phyloP scores from a whole-genome alignment of 2,797 vertebrate species.

The Chrysocyon brachyurus region DNA sequence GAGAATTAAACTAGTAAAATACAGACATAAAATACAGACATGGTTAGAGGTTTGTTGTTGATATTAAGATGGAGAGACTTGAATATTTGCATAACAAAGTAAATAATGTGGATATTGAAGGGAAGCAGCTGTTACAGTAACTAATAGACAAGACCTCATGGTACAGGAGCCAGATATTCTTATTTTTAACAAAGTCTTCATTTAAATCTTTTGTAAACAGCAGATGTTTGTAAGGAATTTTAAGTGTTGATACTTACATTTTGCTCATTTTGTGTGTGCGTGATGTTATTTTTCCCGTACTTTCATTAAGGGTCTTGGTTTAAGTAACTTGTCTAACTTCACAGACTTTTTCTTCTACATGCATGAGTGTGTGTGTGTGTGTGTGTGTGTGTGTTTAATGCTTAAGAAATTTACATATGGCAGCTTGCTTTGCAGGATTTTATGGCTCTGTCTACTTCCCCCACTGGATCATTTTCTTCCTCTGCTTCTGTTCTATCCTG shows the following conservation, averaged over 20 bases:
- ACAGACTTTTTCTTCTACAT: not conserved
- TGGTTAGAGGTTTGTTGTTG: not conserved
- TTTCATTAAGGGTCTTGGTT: not conserved
- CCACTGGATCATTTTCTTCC: not conserved
- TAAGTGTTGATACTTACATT: not conserved
- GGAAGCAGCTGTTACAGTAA: not conserved
- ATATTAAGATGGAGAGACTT: not conserved
- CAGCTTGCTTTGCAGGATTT: not conserved
- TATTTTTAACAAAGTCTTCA: not conserved
- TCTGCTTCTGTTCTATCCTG: not conserved
- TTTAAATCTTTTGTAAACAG: not conserved
- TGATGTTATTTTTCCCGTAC: not conserved
- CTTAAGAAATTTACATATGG: not conserved
- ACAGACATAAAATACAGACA: not conserved
- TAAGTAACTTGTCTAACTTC: not conserved
- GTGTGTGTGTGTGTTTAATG: not conserved
- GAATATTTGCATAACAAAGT: not conserved
- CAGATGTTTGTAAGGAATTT: not conserved
- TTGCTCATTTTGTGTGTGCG: not conserved
- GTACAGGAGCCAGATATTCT: not conserved
- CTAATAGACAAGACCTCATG: not conserved
- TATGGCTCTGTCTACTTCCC: not conserved
- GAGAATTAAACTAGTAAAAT: conserved; percentile 39
- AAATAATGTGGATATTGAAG: not conserved
- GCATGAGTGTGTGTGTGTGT: not conserved